Evolutionary conservation across 2,888 invertebrate species (phyloP).

Genomic region (Caenorhabditis doughertyi): DNA sequence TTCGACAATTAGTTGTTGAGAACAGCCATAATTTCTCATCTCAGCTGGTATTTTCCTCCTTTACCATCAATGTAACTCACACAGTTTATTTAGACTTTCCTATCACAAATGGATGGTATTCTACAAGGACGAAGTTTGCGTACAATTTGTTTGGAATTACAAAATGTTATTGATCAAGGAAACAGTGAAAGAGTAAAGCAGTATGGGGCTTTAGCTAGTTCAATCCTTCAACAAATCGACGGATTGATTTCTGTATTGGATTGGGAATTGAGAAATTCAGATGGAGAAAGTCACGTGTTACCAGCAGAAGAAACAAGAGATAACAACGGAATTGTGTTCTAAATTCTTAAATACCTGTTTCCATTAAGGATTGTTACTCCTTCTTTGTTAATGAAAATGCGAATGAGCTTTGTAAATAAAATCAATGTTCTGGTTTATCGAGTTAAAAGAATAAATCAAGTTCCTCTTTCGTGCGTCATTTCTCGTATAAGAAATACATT

Average conservation of each 20-base stretch:
- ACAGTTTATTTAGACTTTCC: slow-evolving; percentile 20
- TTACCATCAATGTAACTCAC: background rate
- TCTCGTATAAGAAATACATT: too few species aligned
- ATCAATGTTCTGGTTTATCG: too few species aligned
- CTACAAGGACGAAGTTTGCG: slow-evolving; percentile 20
- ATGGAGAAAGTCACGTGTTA: background rate
- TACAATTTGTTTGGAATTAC: slow-evolving; percentile 21
- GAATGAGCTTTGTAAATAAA: too few species aligned
- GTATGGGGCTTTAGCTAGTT: slow-evolving; percentile 8
- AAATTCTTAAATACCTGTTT: background rate
- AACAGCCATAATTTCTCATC: background rate
- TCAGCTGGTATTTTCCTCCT: background rate
- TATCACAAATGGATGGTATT: slow-evolving; percentile 20
- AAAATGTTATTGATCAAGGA: slow-evolving; percentile 22
- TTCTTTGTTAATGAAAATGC: too few species aligned
- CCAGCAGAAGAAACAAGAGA: background rate
- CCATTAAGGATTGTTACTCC: too few species aligned
- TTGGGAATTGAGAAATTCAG: slow-evolving; percentile 13
- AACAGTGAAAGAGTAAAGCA: slow-evolving; percentile 14
- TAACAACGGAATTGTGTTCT: slow-evolving; percentile 3
- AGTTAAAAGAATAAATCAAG: too few species aligned
- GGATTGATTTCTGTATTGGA: slow-evolving; percentile 11
- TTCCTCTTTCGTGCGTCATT: too few species aligned
- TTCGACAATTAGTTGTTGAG: slow-evolving; percentile 3
- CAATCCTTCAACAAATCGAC: slow-evolving; percentile 26